A percentile compares a stretch with the other conserved stretches of the same genome.
Evolutionary conservation across 2,113 vertebrate genomes (phyloP).

Genomic region (Todiramphus saurophagus): DNA sequence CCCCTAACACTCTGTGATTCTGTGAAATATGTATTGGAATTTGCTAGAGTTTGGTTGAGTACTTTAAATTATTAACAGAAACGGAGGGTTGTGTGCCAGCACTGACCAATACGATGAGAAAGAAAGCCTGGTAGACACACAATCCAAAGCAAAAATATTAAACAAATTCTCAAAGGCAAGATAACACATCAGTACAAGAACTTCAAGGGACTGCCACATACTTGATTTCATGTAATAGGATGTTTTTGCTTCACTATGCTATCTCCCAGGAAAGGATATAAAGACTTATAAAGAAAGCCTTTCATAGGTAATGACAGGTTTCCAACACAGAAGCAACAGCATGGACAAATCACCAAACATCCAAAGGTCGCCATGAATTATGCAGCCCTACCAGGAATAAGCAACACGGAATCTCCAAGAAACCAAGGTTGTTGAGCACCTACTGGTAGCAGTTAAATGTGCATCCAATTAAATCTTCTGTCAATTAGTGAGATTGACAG

Average conservation of each 20-base stretch:
- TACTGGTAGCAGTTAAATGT: not conserved
- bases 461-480: not conserved
- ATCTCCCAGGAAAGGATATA: not conserved
- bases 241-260: not conserved
- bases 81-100: not conserved
- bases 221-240: not conserved
- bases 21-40: not conserved
- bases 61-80: constrained; percentile 58
- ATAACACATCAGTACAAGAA: not conserved
- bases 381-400: not conserved
- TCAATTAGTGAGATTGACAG: not conserved
- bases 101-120: constrained; percentile 4
- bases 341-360: accelerated
- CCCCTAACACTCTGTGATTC: no score
- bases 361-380: not conserved
- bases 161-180: not conserved
- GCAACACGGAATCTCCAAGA: not conserved
- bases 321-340: not conserved
- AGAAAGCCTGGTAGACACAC: not conserved
- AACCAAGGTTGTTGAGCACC: not conserved
- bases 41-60: not conserved
- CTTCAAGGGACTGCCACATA: not conserved
- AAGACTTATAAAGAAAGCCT: not conserved
- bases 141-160: not conserved
- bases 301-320: not conserved